These are phyloP conservation scores for Menidia menidia DNA, from an alignment of 2,797 vertebrate genomes.

Conservation along the genomic window DNA sequence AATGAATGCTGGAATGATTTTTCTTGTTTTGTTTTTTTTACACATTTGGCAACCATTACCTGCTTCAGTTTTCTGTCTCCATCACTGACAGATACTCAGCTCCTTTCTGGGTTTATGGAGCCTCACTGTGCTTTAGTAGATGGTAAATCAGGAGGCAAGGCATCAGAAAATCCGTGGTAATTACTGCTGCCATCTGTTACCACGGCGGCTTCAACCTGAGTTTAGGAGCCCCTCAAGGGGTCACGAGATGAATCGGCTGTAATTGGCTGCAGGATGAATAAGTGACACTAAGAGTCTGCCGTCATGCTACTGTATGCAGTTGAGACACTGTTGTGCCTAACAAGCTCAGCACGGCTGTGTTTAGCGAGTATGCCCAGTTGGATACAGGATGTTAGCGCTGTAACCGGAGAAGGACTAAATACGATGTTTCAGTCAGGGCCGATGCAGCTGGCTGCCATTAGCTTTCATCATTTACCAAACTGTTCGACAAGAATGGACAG, in stretches of 20 bases:
- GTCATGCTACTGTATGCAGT: neutral
- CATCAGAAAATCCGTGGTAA: constrained; percentile 1
- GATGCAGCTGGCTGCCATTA: neutral
- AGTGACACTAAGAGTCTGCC: neutral
- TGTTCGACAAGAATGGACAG: neutral
- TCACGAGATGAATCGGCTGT: neutral
- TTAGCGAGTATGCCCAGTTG: neutral
- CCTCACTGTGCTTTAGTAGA: constrained; percentile 8
- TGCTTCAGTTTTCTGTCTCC: neutral
- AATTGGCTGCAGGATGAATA: constrained; percentile 1
- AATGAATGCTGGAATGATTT: neutral
- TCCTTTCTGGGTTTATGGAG: constrained; percentile 8
- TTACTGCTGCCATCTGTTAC: constrained; percentile 5
- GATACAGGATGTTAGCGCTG: no score
- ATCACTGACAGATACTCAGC: neutral
- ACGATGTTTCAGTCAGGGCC: no score
- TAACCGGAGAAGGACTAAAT: no score
- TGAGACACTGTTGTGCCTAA: neutral
- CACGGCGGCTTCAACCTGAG: constrained; percentile 1
- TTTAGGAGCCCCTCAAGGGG: neutral
- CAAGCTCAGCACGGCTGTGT: neutral
- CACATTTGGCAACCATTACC: neutral
- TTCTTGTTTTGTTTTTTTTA: neutral
- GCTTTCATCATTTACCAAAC: neutral
- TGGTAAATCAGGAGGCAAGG: constrained; percentile 7